Base-by-base conservation (phyloP, 2,888 invertebrate genomes). In the Chironomus riparius region DNA sequence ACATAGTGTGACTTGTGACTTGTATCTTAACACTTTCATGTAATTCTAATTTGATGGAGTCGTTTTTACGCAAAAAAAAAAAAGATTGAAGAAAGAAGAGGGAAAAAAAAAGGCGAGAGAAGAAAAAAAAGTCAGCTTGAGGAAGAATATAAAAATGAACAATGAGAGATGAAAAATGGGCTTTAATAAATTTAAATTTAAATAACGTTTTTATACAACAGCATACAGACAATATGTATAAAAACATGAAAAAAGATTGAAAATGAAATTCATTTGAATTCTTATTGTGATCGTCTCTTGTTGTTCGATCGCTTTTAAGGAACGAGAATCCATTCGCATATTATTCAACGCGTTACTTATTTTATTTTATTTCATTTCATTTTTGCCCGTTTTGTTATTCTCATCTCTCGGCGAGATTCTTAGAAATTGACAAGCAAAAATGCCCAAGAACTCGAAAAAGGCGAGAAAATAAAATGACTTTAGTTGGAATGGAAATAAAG, bases 11-110 rank as follows among this genome's bases (percentile, higher is more conserved):
- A 68, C 68, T 68, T 68, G 68, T 68, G 38, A 38, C 47, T 68
- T 18, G 38, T 68, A 68, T 68, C 68, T 68, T 68, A 68, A 68
- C 68, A 68, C 68, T 68, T 68, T 68, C 47, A 18, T 68, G 47
- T 68, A 68, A 68, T 38, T 68, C 68, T 68, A 68, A 68, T 68
- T 68, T 68, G 68, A 68, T 68, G 68, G 47, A 68, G 65, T 24
- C 13, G 21, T 24, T 65, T 38, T 38, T 24, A 21, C 22, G 24
- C 65, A 65, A 65, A 18, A 65, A 62, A 62, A 65, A n/a, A 65
- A 65, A n/a, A 62, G 15, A 4, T 47, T 38, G 38, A 15, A 10
- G 38, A 22, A 68, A 15, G 28, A 68, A 15, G 28, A 4, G n/a
- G 28, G 68, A 18, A 21, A 28, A 15, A 38, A 68, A 21, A 13